These are phyloP conservation scores for Argopecten irradians DNA, from an alignment of 1,140 invertebrate species.

Conservation along the genomic window DNA sequence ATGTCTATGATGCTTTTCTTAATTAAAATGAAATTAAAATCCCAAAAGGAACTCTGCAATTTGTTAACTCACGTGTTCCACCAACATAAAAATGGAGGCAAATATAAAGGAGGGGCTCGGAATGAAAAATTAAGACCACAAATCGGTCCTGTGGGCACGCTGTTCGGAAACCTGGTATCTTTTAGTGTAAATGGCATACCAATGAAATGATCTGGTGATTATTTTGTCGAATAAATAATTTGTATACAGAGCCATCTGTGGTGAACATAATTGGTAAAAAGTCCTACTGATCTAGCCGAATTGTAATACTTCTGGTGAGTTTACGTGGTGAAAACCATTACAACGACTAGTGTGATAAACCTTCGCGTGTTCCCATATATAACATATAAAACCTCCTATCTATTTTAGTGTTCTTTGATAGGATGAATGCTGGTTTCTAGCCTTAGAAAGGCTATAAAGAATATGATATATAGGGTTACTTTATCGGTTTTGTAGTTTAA, in stretches of 20 bases:
- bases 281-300: background rate
- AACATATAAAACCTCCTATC: background rate
- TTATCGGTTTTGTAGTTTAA: too few species aligned
- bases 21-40: background rate
- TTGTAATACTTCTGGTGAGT: background rate
- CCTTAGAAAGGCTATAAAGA: too few species aligned
- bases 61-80: background rate
- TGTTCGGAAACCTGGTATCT: background rate
- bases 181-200: background rate
- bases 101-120: background rate
- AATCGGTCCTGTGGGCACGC: background rate
- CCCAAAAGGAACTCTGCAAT: conserved; percentile 20
- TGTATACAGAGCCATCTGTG: background rate
- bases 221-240: conserved; percentile 1
- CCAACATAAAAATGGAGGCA: background rate
- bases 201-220: background rate
- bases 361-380: background rate
- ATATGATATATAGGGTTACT: too few species aligned
- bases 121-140: background rate
- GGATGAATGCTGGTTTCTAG: too few species aligned
- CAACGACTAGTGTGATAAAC: background rate
- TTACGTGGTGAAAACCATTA: background rate
- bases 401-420: too few species aligned
- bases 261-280: background rate
- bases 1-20: background rate